Evolutionary conservation across 2,113 vertebrate species (phyloP), one percentile per base, ranked within the genome.

Genomic region (Thinocorus orbignyianus): DNA sequence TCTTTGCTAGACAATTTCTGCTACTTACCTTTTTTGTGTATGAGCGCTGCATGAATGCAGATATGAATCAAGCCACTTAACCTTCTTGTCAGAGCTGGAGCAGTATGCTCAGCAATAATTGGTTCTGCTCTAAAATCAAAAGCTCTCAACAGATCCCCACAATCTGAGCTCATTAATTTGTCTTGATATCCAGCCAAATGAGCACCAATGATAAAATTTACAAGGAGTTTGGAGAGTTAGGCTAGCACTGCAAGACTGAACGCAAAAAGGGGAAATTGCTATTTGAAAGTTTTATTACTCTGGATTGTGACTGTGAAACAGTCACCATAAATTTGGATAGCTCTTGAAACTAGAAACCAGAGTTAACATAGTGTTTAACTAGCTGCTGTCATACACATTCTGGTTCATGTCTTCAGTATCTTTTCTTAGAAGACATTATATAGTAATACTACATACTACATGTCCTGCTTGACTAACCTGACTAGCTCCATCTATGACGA

Each of bases 131-230:
- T 77, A 46, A 90, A 76, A 72, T 95, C 58, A 85, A 82, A 97
- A 92, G 78, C 77, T 88, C 90, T 95, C 61, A 31, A 70, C 39
- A 11, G 7, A 70, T 88, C 51, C 54, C 60, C 46, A 37, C 64
- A 62, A 30, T 41, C 92, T n/a, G 17, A 88, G 72, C 33, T 89
- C 71, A 28, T 22, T 78, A 73, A 89, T 92, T 91, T 76, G 11
- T 74, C 60, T 80, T 88, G 33, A 65, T 87, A 72, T 44, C 23
- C 41, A 72, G 18, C 57, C 68, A 88, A 86, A 57, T 95, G 68
- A 85, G n/a, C 35, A 65, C 68, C 66, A 66, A 69, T 95, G 87
- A 87, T 86, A 86, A 95, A 88, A 82, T 72, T 81, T 83, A 55
- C 25, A 28, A 65, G 48, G 44, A 58, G 28, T 81, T 90, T 83